Evolutionary conservation across 2,797 vertebrate genomes (phyloP).

Genomic region (Fratercula arctica): DNA sequence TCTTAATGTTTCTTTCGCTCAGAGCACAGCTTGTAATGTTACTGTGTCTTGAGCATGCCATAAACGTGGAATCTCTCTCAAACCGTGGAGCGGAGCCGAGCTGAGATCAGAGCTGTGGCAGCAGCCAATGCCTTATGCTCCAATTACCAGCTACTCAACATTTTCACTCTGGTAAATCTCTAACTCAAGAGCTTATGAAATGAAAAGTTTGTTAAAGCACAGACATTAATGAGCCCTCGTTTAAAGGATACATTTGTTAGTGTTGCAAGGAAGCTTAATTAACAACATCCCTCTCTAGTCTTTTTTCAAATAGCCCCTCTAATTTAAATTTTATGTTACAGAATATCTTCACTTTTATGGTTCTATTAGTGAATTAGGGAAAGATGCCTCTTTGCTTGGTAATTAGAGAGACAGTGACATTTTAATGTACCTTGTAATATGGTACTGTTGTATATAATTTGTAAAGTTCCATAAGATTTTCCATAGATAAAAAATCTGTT

Average conservation of each 20-base stretch:
- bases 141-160: background rate
- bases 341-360: background rate
- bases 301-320: background rate
- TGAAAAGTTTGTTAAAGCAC: background rate
- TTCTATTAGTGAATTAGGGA: background rate
- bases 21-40: conserved; percentile 4
- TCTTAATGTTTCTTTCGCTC: conserved; percentile 30
- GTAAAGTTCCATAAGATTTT: background rate
- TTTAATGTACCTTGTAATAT: background rate
- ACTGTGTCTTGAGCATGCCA: background rate
- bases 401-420: background rate
- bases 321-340: background rate
- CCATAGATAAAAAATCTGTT: background rate
- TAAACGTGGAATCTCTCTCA: conserved; percentile 28
- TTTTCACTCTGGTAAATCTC: conserved; percentile 22
- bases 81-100: background rate
- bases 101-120: background rate
- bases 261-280: background rate
- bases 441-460: background rate
- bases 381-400: background rate
- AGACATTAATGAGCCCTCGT: background rate
- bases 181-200: background rate
- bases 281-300: background rate
- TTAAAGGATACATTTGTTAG: background rate
- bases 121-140: background rate